Conservation (phyloP, 2,113 vertebrate species). For the Ranitomeya imitator region DNA sequence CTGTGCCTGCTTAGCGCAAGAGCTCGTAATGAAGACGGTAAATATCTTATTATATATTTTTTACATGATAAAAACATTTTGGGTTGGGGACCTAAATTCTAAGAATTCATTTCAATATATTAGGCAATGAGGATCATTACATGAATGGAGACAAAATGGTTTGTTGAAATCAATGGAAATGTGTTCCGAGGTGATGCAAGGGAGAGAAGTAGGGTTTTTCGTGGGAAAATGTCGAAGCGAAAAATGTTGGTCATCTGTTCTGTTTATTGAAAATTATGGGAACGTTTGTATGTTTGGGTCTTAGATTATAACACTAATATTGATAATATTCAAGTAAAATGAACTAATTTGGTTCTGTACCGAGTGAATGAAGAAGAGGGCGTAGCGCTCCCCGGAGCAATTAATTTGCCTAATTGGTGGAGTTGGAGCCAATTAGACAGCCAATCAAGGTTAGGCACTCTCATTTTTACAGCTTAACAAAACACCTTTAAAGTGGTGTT, state of each 20-base stretch:
- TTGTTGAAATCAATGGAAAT: not conserved
- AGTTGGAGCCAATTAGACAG: too few relatives aligned
- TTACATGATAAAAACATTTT: not conserved
- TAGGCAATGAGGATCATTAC: not conserved
- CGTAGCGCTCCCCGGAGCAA: too few relatives aligned
- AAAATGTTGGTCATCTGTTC: too few relatives aligned
- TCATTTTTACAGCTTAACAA: too few relatives aligned
- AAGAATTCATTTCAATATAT: not conserved
- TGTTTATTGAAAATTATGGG: not conserved
- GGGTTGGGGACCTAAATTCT: not conserved
- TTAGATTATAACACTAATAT: too few relatives aligned
- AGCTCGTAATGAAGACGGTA: conserved; percentile 20
- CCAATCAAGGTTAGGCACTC: too few relatives aligned
- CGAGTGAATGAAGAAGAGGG: too few relatives aligned
- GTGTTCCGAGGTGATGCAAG: not conserved
- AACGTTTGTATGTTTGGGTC: not conserved
- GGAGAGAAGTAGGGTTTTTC: not conserved
- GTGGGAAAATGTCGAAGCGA: not conserved
- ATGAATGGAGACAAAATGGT: not conserved
- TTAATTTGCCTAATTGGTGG: too few relatives aligned
- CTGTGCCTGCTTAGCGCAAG: conserved; percentile 5
- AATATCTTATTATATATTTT: not conserved
- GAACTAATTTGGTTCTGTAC: too few relatives aligned
- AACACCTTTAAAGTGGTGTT: too few relatives aligned
- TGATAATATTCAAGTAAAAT: too few relatives aligned